Evolutionary conservation across 2,113 vertebrate genomes (phyloP), one percentile per base, ranked within the genome.

Genomic region (Lanius ludovicianus): DNA sequence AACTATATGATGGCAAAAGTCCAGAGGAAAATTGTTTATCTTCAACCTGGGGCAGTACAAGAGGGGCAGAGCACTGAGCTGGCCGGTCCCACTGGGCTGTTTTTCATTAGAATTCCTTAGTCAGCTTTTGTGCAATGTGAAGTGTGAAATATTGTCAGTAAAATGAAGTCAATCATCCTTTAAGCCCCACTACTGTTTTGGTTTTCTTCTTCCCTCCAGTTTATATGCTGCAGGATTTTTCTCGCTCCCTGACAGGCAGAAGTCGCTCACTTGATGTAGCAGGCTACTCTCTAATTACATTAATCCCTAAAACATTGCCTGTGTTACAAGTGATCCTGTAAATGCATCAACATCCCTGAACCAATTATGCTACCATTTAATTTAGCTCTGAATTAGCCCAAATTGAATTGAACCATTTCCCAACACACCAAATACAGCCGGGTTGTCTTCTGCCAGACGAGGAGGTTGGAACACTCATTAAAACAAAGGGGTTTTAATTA

Each of bases 371-470:
- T 74, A 4, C 70, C 74, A 71, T 92, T 90, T 91, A 87, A 90
- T 96, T 96, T 93, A 89, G 35, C 55, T 83, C 83, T 77, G 55
- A 86, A 73, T 90, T 86, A 95, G 73, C 27, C 52, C 53, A 46
- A 92, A 84, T 78, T 87, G 63, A 84, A 92, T 84, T 55, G 39
- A 81, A 59, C 42, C 41, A 33, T 86, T 93, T 87, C 31, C 73
- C 65, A 84, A 33, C 41, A 52, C 80, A 78, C 64, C 86, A 84
- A 87, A 52, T 56, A 46, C 25, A 79, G 25, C 18, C 4, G 1
- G 41, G 41, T 49, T 92, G 41, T 60, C 69, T 82, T 95, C 80
- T 75, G 65, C 49, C 79, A 84, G 50, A 42, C 0, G 4, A 42
- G 23, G 35, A 84, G 37, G 15, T 78, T 85, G 71, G 23, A 80